Percentiles rank a stretch among this genome's conserved stretches.
These are phyloP conservation scores for Linyphia triangularis DNA, from an alignment of 2,888 invertebrate species.

Conservation along the genomic window DNA sequence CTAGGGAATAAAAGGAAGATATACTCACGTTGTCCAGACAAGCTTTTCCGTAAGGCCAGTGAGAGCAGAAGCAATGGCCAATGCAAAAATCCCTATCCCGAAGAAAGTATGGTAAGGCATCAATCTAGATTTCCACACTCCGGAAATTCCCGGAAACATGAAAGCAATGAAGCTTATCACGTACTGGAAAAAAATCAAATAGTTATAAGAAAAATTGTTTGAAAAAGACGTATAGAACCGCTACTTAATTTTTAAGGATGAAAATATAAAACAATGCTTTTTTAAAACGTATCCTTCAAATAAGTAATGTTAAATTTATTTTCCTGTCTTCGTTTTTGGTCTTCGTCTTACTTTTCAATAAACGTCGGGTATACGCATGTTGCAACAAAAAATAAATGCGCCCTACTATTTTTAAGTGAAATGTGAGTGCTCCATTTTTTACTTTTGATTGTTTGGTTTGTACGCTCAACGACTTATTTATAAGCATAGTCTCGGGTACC, in stretches of 20 bases:
- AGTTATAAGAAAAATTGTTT: background rate
- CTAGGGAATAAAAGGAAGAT: background rate
- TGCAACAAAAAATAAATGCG: too few species aligned
- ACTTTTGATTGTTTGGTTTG: too few species aligned
- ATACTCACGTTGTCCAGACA: slow-evolving; percentile 81
- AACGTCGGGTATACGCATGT: too few species aligned
- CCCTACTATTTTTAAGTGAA: too few species aligned
- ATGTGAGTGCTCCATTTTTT: too few species aligned
- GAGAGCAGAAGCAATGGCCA: slow-evolving; percentile 85
- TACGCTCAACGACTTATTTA: too few species aligned
- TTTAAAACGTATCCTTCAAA: too few species aligned
- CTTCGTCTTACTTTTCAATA: too few species aligned
- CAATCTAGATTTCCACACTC: slow-evolving; percentile 83
- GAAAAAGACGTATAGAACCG: background rate
- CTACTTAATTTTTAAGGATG: background rate
- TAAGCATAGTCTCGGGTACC: too few species aligned
- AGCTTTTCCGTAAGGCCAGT: slow-evolving; percentile 90
- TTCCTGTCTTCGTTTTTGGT: too few species aligned
- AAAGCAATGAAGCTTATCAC: slow-evolving; percentile 87
- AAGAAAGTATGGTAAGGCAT: slow-evolving; percentile 89
- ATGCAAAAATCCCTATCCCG: slow-evolving; percentile 86
- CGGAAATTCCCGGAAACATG: slow-evolving; percentile 86
- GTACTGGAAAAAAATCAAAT: slow-evolving; percentile 83
- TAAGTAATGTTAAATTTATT: too few species aligned
- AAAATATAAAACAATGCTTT: background rate